phyloP scores from a whole-genome alignment of 2,797 vertebrate genomes.

The Meriones psammophilus region DNA sequence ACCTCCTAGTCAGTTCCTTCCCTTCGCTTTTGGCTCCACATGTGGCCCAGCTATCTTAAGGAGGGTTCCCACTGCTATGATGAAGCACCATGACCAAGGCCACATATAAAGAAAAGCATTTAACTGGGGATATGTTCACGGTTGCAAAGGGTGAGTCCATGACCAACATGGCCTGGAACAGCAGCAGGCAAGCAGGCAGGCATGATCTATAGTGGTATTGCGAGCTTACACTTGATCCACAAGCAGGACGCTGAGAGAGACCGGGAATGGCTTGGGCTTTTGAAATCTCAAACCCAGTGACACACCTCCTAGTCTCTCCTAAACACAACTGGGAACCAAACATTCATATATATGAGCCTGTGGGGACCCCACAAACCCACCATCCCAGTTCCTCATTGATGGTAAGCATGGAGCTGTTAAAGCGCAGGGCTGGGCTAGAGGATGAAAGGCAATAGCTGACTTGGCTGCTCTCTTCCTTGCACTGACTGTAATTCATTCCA shows the following conservation, averaged over 20 bases:
- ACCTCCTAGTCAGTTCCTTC: background rate
- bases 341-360: background rate
- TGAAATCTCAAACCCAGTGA: background rate
- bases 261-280: no score
- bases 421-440: background rate
- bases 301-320: background rate
- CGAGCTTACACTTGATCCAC: no score
- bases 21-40: background rate
- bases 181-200: background rate
- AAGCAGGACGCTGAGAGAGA: background rate
- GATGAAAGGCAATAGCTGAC: background rate
- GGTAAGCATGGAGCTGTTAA: background rate
- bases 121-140: background rate
- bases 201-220: background rate
- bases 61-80: background rate
- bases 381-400: background rate
- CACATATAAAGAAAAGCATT: background rate
- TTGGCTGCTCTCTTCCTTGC: background rate
- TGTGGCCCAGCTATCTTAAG: background rate
- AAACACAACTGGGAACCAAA: background rate
- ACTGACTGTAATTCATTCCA: background rate
- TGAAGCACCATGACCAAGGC: background rate
- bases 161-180: no score
- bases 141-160: background rate
- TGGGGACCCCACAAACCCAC: background rate